phyloP scores from a whole-genome alignment of 2,113 vertebrate genomes.

The Thymallus thymallus region DNA sequence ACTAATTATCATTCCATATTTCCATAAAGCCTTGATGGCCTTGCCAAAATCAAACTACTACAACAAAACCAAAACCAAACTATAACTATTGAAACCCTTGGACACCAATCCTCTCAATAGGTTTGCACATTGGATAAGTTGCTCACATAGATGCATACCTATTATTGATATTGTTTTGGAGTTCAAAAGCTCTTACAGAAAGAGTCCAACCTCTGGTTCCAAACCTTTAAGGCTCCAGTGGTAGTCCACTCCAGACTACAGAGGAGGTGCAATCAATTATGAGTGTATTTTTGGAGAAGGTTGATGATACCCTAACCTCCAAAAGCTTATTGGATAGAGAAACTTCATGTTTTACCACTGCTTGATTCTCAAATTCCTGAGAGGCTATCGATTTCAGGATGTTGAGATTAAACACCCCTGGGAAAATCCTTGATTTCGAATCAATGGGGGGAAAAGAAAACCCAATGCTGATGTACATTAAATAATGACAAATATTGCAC shows the following conservation, averaged over 20 bases:
- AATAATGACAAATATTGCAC: slow-evolving; percentile 57
- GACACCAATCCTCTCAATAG: background rate
- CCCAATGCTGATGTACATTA: slow-evolving; percentile 38
- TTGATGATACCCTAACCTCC: background rate
- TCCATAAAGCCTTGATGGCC: too few relatives aligned
- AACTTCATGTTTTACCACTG: background rate
- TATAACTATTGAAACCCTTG: too few relatives aligned
- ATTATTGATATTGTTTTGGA: background rate
- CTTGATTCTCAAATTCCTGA: background rate
- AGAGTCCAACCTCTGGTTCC: background rate
- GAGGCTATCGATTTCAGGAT: slow-evolving; percentile 14
- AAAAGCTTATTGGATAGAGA: background rate
- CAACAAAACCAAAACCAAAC: too few relatives aligned
- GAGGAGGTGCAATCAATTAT: background rate
- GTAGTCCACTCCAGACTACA: background rate
- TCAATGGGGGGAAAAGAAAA: slow-evolving; percentile 19
- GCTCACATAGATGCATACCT: background rate
- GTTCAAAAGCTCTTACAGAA: background rate
- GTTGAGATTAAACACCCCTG: slow-evolving; percentile 23
- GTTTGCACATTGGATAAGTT: background rate
- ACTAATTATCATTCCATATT: too few relatives aligned
- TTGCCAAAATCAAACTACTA: too few relatives aligned
- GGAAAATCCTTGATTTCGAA: slow-evolving; percentile 1
- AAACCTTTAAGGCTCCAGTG: background rate
- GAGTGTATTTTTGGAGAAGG: background rate